These are phyloP conservation scores for Parelbella ahira DNA, from an alignment of 2,888 invertebrate species.

Conservation along the genomic window DNA sequence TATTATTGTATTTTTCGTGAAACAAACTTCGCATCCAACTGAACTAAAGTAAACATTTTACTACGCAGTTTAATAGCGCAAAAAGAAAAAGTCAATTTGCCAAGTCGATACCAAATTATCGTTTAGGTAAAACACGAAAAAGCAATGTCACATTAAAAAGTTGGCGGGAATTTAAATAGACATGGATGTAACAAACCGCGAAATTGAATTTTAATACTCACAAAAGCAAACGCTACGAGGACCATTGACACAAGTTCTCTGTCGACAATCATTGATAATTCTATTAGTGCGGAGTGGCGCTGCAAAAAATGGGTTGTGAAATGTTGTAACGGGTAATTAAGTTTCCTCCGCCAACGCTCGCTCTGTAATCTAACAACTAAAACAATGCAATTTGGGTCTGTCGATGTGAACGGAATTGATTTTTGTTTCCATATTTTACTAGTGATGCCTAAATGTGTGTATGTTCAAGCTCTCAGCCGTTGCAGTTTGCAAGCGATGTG, in stretches of 20 bases:
- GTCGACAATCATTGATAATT: constrained; percentile 11
- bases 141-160: too few species aligned
- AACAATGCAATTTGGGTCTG: constrained; percentile 16
- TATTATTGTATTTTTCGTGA: constrained; percentile 9
- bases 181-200: too few species aligned
- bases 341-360: constrained; percentile 16
- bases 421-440: neutral
- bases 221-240: neutral
- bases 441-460: too few species aligned
- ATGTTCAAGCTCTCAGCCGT: too few species aligned
- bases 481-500: too few species aligned
- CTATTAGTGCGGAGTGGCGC: constrained; percentile 16
- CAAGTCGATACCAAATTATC: too few species aligned
- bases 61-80: too few species aligned
- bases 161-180: too few species aligned
- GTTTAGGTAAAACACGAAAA: too few species aligned
- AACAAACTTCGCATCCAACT: neutral
- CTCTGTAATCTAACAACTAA: constrained; percentile 18
- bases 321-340: constrained; percentile 22
- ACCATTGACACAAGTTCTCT: neutral
- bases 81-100: too few species aligned
- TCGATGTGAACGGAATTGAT: neutral
- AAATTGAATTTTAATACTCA: too few species aligned
- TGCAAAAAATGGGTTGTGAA: constrained; percentile 17
- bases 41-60: too few species aligned